Conservation (phyloP, 2,113 vertebrate genomes). For the Sorex fumeus region DNA sequence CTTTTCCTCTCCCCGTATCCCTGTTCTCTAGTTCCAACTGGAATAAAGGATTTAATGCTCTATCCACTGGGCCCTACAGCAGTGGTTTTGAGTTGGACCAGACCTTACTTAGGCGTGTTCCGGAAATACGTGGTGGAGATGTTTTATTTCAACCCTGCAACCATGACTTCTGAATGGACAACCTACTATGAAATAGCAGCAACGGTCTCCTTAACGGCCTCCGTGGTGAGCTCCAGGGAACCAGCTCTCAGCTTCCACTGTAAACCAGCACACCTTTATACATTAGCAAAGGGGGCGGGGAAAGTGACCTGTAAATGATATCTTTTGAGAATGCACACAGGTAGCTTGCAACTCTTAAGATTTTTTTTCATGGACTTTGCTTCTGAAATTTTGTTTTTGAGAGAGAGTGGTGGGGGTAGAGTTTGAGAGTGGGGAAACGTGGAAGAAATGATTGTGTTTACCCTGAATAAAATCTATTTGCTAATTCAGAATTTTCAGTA, state of each 20-base stretch:
- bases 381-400: neutral
- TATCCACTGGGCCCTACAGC: constrained; percentile 95
- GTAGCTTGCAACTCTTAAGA: neutral
- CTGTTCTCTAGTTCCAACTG: constrained; percentile 92
- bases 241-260: neutral
- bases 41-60: constrained; percentile 94
- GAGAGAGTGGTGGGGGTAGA: neutral
- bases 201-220: constrained; percentile 93
- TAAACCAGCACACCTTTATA: neutral
- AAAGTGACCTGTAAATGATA: neutral
- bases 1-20: neutral
- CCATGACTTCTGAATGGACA: constrained; percentile 95
- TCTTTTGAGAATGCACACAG: neutral
- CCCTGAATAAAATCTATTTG: neutral
- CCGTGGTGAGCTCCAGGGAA: constrained; percentile 91
- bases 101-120: constrained; percentile 95
- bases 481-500: constrained; percentile 20
- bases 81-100: constrained; percentile 96
- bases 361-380: too few relatives aligned
- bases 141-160: constrained; percentile 97
- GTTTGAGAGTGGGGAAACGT: neutral
- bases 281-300: neutral
- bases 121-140: constrained; percentile 97
- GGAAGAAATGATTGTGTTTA: neutral
- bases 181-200: constrained; percentile 98